Evolutionary conservation across 2,888 invertebrate species (phyloP), one percentile per base, ranked within the genome.

Genomic region (Lepetodrilus schrolli): DNA sequence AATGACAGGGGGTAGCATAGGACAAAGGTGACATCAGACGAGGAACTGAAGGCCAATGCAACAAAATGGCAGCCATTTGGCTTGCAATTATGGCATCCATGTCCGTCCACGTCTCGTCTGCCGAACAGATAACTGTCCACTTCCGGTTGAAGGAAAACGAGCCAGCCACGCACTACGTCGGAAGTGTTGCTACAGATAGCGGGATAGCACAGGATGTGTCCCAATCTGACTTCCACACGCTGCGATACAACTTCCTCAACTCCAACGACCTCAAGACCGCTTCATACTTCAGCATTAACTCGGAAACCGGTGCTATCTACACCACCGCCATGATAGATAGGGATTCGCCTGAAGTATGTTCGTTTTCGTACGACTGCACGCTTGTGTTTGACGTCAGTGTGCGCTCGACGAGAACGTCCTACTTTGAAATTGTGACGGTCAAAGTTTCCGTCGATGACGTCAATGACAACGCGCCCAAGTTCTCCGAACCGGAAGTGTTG

Each of bases 301-400:
- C 77, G 7, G 50, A 73, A 21, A 79, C 80, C n/a, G 81, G 83
- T 8, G 76, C 80, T 23, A 66, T 86, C 0, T 83, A 74, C 71
- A 77, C 84, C 43, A 74, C 74, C 10, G 72, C 74, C 23, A 78
- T 78, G 50, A 78, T 86, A 4, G 83, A 86, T 75, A 73, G 86
- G 26, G 86, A 86, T 38, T 74, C 66, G 2, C 58, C 26, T 3
- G 58, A 5, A 13, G 74, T 84, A 8, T 85, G 85, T 70, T 71
- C 73, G 66, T 78, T 74, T 37, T 73, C 75, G 17, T 73, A 72
- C 13, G 73, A 66, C 2, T 86, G 86, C 77, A 47, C 74, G 65
- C 76, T 84, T 0, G 76, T 72, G 0, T 79, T 86, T 26, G 77
- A 82, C 13, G 83, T 85, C 17, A 77, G 76, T 8, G 78, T 81